These are phyloP conservation scores for Psittacula derbiana DNA, from an alignment of 2,797 vertebrate species.

Conservation along the genomic window DNA sequence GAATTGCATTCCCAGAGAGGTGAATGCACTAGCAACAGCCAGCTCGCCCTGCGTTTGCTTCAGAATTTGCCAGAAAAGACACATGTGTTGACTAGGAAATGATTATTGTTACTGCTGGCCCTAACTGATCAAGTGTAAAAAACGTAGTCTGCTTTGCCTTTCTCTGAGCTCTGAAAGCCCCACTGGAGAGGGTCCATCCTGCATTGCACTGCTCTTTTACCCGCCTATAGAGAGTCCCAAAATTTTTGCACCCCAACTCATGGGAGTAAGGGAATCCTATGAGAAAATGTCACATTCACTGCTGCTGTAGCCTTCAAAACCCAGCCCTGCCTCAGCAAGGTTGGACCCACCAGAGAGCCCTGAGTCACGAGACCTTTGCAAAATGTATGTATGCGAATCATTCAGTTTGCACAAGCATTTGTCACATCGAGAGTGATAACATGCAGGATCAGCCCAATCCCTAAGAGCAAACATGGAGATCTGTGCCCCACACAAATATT, in stretches of 20 bases:
- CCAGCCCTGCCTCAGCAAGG: not conserved
- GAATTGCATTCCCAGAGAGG: not conserved
- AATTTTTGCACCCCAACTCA: not conserved
- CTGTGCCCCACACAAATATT: not conserved
- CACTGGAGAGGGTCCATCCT: not conserved
- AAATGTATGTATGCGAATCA: not conserved
- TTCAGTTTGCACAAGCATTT: constrained; percentile 27
- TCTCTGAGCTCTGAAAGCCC: not conserved
- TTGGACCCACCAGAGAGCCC: not conserved
- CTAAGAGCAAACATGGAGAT: not conserved
- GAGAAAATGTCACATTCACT: not conserved
- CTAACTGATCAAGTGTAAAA: not conserved
- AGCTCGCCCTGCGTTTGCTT: not conserved
- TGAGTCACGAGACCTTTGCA: not conserved
- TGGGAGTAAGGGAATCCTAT: not conserved
- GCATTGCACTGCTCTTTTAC: not conserved
- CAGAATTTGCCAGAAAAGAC: not conserved
- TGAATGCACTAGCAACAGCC: not conserved
- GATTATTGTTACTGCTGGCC: not conserved
- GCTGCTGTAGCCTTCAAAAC: not conserved
- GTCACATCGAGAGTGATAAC: not conserved
- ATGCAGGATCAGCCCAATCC: not conserved
- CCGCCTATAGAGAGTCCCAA: not conserved
- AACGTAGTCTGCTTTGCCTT: not conserved
- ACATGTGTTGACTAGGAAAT: not conserved